Conservation (phyloP, 2,113 vertebrate genomes). For the Pseudopodoces humilis region DNA sequence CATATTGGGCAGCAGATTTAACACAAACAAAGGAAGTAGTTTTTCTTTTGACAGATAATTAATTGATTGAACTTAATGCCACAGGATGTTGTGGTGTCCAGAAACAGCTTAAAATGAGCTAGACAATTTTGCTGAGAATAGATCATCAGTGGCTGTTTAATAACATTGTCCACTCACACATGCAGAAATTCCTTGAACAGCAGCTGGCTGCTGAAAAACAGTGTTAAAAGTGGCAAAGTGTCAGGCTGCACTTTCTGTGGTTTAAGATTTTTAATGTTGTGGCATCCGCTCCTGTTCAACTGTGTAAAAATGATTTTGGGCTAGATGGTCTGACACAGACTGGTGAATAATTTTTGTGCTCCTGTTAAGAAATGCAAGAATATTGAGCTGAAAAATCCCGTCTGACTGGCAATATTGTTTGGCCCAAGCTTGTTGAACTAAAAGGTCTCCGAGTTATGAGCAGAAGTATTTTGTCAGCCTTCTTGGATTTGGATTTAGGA, state of each 20-base stretch:
- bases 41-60: neutral
- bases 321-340: neutral
- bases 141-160: neutral
- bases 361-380: neutral
- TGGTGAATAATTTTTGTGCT: neutral
- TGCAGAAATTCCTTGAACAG: neutral
- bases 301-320: neutral
- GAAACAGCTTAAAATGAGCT: neutral
- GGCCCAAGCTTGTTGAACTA: neutral
- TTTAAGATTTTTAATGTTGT: neutral
- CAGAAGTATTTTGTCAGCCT: neutral
- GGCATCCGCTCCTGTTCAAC: neutral
- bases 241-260: neutral
- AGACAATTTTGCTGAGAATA: neutral
- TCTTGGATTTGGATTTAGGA: neutral
- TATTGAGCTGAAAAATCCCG: neutral
- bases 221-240: neutral
- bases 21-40: neutral
- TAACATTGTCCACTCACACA: neutral
- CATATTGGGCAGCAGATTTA: neutral
- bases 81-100: neutral
- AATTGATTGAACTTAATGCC: neutral
- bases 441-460: neutral
- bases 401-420: neutral
- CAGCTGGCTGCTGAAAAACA: neutral